phyloP scores from a whole-genome alignment of 2,888 invertebrate genomes.

The Fabriciana adippe region DNA sequence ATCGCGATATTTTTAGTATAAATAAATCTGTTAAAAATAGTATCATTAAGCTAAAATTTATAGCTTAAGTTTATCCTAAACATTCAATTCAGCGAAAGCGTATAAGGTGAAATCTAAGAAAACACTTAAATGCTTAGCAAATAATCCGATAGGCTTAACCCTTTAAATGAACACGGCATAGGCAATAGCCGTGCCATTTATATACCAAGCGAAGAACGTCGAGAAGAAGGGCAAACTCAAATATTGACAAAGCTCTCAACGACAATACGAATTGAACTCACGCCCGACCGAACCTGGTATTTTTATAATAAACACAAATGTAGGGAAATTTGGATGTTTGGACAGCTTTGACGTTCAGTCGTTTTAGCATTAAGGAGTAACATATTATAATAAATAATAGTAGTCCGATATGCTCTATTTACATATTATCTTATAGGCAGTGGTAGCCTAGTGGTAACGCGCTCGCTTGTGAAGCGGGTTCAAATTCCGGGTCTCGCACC shows the following conservation, averaged over 20 bases:
- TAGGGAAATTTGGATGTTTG: constrained; percentile 51
- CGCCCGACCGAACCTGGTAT: constrained; percentile 48
- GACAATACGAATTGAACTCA: constrained; percentile 61
- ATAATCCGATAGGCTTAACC: constrained; percentile 39
- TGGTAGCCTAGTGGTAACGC: too few species aligned
- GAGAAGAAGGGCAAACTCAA: constrained; percentile 45
- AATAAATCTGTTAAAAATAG: too few species aligned
- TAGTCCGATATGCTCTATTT: too few species aligned
- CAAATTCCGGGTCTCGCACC: too few species aligned
- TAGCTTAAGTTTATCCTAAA: neutral
- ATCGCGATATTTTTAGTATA: too few species aligned
- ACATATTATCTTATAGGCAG: too few species aligned
- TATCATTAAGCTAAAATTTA: too few species aligned
- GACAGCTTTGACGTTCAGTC: constrained; percentile 19
- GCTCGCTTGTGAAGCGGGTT: too few species aligned
- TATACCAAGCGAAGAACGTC: constrained; percentile 36
- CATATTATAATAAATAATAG: too few species aligned
- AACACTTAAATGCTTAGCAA: constrained; percentile 32
- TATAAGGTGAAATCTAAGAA: constrained; percentile 19
- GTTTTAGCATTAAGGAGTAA: neutral
- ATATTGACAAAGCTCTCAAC: constrained; percentile 68
- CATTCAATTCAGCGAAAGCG: neutral
- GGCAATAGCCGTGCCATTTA: constrained; percentile 39
- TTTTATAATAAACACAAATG: constrained; percentile 59
- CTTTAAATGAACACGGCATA: constrained; percentile 36